These are phyloP conservation scores for Bombus sylvicola DNA, from an alignment of 1,140 invertebrate species.

Conservation along the genomic window DNA sequence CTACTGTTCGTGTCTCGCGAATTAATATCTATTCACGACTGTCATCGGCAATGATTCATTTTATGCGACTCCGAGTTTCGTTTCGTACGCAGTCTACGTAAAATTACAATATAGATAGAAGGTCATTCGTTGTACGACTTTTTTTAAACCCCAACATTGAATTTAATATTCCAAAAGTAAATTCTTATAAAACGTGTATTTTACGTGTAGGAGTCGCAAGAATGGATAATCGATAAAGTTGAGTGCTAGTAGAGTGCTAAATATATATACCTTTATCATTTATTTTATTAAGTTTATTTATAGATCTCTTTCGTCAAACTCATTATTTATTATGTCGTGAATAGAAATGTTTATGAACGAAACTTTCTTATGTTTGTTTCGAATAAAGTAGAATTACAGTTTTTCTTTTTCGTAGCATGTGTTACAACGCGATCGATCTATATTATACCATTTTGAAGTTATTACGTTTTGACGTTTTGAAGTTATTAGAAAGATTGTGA, in stretches of 20 bases:
- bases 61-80: not conserved
- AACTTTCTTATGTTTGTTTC: not conserved
- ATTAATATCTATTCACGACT: conserved; percentile 8
- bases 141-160: not conserved
- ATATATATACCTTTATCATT: not conserved
- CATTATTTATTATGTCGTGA: not conserved
- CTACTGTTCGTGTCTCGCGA: conserved; percentile 15
- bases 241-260: not conserved
- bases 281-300: not conserved
- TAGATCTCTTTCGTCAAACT: not conserved
- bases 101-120: not conserved
- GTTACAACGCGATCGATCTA: not conserved
- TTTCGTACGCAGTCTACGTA: not conserved
- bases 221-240: not conserved
- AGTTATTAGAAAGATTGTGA: not conserved
- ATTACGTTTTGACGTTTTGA: not conserved
- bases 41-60: not conserved
- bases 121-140: too few species aligned
- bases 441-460: not conserved
- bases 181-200: not conserved
- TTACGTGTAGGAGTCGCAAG: not conserved
- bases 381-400: not conserved
- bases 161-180: not conserved
- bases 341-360: not conserved
- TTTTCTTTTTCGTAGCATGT: not conserved